phyloP scores from a whole-genome alignment of 2,113 vertebrate species.

The Pteropus alecto region DNA sequence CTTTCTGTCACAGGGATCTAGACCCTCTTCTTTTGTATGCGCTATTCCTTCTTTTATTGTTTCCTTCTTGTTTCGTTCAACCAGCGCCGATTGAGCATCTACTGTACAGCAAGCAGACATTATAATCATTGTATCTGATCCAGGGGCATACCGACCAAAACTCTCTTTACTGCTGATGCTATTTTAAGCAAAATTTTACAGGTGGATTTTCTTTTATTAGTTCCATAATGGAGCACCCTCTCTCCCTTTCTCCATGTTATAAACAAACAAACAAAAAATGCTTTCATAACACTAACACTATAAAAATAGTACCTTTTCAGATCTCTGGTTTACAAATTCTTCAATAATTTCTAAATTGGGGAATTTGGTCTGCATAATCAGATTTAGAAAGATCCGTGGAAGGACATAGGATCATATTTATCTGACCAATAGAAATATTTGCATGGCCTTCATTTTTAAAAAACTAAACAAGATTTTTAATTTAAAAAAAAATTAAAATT shows the following conservation, averaged over 20 bases:
- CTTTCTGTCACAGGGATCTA: background rate
- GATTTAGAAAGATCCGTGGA: background rate
- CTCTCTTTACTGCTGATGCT: background rate
- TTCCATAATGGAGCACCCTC: background rate
- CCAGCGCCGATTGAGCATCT: background rate
- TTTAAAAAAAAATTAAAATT: slow-evolving; percentile 3
- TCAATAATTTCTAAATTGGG: background rate
- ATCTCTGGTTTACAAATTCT: background rate
- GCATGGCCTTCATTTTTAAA: background rate
- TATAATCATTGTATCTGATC: background rate
- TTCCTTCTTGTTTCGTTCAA: background rate
- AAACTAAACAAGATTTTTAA: background rate
- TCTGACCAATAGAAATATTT: slow-evolving; percentile 1
- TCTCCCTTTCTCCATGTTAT: background rate
- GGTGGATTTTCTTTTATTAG: background rate
- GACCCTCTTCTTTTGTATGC: background rate
- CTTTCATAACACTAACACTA: background rate
- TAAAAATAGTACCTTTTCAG: background rate
- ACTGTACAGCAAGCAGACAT: background rate
- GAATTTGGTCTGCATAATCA: background rate
- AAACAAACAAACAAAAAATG: background rate
- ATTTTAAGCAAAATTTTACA: background rate
- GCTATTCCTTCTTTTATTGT: background rate
- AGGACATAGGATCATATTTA: background rate
- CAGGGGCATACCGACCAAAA: background rate